phyloP scores from a whole-genome alignment of 2,113 vertebrate species.

The Seriola dumerili region DNA sequence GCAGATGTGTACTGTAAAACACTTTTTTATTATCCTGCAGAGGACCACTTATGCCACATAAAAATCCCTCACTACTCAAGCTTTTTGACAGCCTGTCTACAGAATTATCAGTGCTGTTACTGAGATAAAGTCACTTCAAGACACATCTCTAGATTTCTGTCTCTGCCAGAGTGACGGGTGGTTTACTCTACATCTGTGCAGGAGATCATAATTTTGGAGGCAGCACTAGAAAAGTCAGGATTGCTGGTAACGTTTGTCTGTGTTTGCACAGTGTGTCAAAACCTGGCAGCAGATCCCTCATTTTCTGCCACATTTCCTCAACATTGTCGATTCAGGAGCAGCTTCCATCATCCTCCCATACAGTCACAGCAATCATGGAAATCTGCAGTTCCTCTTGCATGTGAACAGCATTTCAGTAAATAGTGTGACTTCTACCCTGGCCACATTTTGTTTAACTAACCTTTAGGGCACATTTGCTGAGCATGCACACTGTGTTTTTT shows the following conservation, averaged over 20 bases:
- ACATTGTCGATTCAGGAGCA: slow-evolving; percentile 24
- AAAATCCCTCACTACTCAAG: slow-evolving; percentile 12
- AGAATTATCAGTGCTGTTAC: not conserved
- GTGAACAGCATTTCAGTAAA: slow-evolving; percentile 35
- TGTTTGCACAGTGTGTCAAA: not conserved
- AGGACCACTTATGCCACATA: not conserved
- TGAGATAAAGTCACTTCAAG: not conserved
- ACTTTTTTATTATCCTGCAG: not conserved
- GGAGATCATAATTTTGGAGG: slow-evolving; percentile 1
- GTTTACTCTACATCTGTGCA: not conserved
- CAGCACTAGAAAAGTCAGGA: not conserved
- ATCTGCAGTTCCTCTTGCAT: slow-evolving; percentile 9
- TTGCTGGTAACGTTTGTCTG: not conserved
- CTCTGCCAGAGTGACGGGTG: not conserved
- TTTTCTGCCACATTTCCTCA: slow-evolving; percentile 29
- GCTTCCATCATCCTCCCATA: not conserved
- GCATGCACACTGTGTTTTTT: slow-evolving; percentile 15
- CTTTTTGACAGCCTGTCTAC: slow-evolving; percentile 4
- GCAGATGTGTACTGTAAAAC: slow-evolving; percentile 6
- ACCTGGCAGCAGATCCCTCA: slow-evolving; percentile 19
- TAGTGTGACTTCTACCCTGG: slow-evolving; percentile 10
- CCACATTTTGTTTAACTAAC: slow-evolving; percentile 50
- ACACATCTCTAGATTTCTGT: not conserved
- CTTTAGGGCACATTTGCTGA: slow-evolving; percentile 58
- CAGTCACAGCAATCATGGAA: slow-evolving; percentile 13